phyloP scores from a whole-genome alignment of 2,888 invertebrate species.

The Acrocera orbiculus region DNA sequence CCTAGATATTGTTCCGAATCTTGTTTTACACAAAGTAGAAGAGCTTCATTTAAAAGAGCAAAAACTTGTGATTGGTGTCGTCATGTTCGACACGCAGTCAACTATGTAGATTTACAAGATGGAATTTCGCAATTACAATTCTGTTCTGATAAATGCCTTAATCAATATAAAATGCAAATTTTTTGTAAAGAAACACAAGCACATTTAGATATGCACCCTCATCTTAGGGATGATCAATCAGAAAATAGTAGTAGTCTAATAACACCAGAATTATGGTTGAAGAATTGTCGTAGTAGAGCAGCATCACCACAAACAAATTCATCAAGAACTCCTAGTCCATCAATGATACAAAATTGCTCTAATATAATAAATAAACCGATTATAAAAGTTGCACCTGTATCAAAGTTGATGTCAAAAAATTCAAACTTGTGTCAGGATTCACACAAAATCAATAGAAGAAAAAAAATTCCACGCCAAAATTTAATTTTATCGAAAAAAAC shows the following conservation, averaged over 20 bases:
- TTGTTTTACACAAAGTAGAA: conserved; percentile 75
- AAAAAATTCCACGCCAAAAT: conserved; percentile 13
- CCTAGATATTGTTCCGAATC: conserved; percentile 60
- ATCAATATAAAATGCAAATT: conserved; percentile 94
- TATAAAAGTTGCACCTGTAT: conserved; percentile 46
- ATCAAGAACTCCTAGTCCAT: conserved; percentile 36
- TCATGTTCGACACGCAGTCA: conserved; percentile 75
- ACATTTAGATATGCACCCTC: conserved; percentile 70
- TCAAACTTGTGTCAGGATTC: conserved; percentile 17
- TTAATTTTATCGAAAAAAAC: conserved; percentile 2
- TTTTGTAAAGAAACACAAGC: conserved; percentile 88
- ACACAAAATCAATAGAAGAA: conserved; percentile 21
- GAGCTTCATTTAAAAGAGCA: conserved; percentile 78
- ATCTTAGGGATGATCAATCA: conserved; percentile 36
- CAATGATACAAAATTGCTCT: conserved; percentile 16
- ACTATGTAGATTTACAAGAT: conserved; percentile 82
- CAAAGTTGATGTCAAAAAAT: conserved; percentile 40
- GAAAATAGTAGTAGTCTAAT: conserved; percentile 39
- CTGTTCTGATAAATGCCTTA: conserved; percentile 81
- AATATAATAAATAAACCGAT: conserved; percentile 38
- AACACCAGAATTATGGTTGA: conserved; percentile 81
- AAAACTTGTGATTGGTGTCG: conserved; percentile 90
- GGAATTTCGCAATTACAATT: conserved; percentile 83
- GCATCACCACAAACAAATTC: conserved; percentile 39
- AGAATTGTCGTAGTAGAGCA: conserved; percentile 55